These are phyloP conservation scores for Rhinogobio ventralis DNA, from an alignment of 2,797 vertebrate genomes.

Conservation along the genomic window DNA sequence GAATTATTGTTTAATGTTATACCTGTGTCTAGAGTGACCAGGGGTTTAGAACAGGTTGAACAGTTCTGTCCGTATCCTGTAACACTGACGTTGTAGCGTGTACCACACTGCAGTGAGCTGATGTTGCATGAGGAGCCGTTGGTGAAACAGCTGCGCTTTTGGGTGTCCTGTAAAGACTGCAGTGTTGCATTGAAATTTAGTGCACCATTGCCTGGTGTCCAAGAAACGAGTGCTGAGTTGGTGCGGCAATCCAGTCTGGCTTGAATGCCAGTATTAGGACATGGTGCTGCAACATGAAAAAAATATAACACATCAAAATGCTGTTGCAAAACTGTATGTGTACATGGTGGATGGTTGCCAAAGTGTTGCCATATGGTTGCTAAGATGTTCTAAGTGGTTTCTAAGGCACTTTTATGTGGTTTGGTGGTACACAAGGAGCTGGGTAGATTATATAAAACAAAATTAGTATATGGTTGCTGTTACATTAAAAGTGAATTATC, in stretches of 20 bases:
- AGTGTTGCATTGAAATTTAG: slow-evolving; percentile 67
- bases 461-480: slow-evolving; percentile 44
- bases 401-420: slow-evolving; percentile 6
- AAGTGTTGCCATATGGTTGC: background rate
- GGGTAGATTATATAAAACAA: background rate
- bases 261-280: slow-evolving; percentile 66
- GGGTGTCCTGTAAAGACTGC: background rate
- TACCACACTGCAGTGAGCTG: slow-evolving; percentile 70
- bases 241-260: slow-evolving; percentile 66
- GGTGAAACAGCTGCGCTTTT: slow-evolving; percentile 66
- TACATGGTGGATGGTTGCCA: background rate
- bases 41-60: slow-evolving; percentile 60
- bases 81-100: slow-evolving; percentile 70
- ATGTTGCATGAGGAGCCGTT: slow-evolving; percentile 70
- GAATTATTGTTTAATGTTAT: slow-evolving; percentile 11
- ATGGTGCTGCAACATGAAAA: slow-evolving; percentile 70
- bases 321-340: background rate
- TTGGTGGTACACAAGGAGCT: background rate
- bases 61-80: slow-evolving; percentile 69
- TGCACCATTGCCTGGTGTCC: slow-evolving; percentile 73
- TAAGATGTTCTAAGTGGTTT: background rate
- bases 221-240: slow-evolving; percentile 70
- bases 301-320: background rate
- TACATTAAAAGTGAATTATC: background rate
- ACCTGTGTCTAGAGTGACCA: slow-evolving; percentile 68